Percentiles rank a stretch among this genome's conserved stretches.
These are phyloP conservation scores for Saccostrea cuccullata DNA, from an alignment of 1,140 invertebrate species.

Conservation along the genomic window DNA sequence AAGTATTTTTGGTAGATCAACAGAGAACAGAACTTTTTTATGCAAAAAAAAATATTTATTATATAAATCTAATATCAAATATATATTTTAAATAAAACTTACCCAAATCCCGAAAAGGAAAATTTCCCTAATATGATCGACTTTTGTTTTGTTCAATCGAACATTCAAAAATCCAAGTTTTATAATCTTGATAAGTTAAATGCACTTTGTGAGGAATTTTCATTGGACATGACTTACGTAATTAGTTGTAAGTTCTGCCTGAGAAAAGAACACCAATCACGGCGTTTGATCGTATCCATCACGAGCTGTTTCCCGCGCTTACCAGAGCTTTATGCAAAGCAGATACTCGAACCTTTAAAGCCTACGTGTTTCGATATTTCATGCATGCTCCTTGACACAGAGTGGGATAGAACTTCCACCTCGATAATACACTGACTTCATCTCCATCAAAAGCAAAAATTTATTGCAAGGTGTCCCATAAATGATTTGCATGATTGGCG, in stretches of 20 bases:
- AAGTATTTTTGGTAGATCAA: too few relatives aligned
- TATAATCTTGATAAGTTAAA: slow-evolving; percentile 19
- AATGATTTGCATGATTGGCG: not conserved
- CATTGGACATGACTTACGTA: slow-evolving; percentile 32
- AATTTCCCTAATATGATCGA: not conserved
- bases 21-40: not conserved
- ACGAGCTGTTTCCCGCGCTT: slow-evolving; percentile 6
- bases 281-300: slow-evolving; percentile 7
- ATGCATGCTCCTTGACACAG: not conserved
- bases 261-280: slow-evolving; percentile 11
- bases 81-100: not conserved
- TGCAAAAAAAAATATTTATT: not conserved
- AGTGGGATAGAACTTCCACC: not conserved
- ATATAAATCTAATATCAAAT: too few relatives aligned
- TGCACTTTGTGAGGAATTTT: not conserved
- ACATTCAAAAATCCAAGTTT: not conserved
- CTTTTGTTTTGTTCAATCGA: not conserved
- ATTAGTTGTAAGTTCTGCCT: slow-evolving; percentile 19
- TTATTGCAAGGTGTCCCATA: not conserved
- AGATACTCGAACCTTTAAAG: slow-evolving; percentile 17
- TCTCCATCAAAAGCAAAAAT: slow-evolving; percentile 20
- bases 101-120: not conserved
- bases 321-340: slow-evolving; percentile 4
- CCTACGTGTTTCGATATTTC: slow-evolving; percentile 18
- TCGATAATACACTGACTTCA: not conserved